Conservation (phyloP, 2,888 invertebrate species). For the Hypena proboscidalis region DNA sequence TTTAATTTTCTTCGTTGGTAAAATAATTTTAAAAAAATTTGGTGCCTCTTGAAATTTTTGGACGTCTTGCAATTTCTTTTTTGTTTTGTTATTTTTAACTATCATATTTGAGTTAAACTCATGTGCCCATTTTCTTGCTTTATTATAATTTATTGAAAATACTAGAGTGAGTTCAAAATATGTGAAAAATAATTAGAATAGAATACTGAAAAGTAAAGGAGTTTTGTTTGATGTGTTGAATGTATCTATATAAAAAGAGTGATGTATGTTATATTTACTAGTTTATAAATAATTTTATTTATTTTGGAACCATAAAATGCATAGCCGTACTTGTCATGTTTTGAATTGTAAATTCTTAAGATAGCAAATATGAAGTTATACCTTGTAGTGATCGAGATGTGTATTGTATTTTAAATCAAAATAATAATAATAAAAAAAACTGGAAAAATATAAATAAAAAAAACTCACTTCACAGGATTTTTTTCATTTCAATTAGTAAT, state of each 20-base stretch:
- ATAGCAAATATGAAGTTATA: constrained; percentile 9
- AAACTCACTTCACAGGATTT: not conserved
- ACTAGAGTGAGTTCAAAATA: constrained; percentile 41
- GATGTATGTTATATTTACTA: constrained; percentile 50
- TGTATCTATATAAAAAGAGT: constrained; percentile 56
- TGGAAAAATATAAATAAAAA: not conserved
- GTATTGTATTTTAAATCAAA: constrained; percentile 8
- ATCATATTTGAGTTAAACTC: constrained; percentile 77
- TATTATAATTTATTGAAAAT: constrained; percentile 66
- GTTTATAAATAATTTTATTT: constrained; percentile 50
- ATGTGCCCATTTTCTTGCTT: constrained; percentile 70
- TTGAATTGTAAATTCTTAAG: constrained; percentile 24
- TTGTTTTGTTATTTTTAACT: constrained; percentile 28
- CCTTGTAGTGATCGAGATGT: constrained; percentile 3
- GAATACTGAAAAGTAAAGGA: constrained; percentile 35
- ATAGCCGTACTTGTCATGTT: constrained; percentile 16
- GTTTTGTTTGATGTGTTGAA: constrained; percentile 51
- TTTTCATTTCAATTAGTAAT: constrained; percentile 26
- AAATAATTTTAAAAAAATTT: constrained; percentile 12
- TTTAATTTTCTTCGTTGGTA: constrained; percentile 39
- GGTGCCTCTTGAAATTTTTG: constrained; percentile 33
- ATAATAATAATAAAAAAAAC: not conserved
- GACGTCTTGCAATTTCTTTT: constrained; percentile 25
- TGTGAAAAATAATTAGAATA: constrained; percentile 33
- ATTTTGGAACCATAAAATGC: constrained; percentile 45